Conservation (phyloP, 64 coral and sea anemone genomes). For the Pocillopora damicornis region DNA sequence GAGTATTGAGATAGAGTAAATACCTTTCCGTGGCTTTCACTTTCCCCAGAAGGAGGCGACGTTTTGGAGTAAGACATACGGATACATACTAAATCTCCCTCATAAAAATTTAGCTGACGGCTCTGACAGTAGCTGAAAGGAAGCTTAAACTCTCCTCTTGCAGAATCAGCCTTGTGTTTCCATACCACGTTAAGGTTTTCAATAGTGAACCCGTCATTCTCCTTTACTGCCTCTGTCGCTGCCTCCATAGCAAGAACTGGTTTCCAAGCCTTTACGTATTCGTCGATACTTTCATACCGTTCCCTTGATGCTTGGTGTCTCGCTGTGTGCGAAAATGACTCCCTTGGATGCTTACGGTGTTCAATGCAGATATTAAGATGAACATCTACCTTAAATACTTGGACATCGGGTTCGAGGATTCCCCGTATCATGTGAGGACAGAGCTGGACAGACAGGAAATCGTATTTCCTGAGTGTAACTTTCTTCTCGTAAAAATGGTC, state of each 20-base stretch:
- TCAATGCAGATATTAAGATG: constrained; percentile 61
- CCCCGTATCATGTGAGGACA: constrained; percentile 29
- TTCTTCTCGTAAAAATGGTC: constrained; percentile 44
- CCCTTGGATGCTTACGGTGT: constrained; percentile 43
- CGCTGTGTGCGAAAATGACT: constrained; percentile 44
- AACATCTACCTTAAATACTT: constrained; percentile 43
- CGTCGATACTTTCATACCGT: constrained; percentile 31
- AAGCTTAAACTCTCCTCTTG: constrained; percentile 11
- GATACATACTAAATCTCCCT: constrained; percentile 35
- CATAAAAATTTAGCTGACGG: constrained; percentile 18
- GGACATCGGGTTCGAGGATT: constrained; percentile 55
- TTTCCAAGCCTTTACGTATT: constrained; percentile 45
- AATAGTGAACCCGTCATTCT: constrained; percentile 66
- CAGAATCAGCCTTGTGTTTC: not conserved
- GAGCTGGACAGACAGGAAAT: constrained; percentile 55
- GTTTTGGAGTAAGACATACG: not conserved
- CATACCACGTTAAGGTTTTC: constrained; percentile 30
- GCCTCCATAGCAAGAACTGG: constrained; percentile 72
- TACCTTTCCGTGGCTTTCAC: not conserved
- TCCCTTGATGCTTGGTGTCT: constrained; percentile 35
- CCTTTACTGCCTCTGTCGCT: constrained; percentile 33
- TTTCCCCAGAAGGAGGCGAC: not conserved
- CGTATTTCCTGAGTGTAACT: constrained; percentile 42
- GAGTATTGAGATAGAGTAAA: not conserved
- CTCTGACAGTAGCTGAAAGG: not conserved